Base-by-base conservation (phyloP, 2,888 invertebrate species). In the Cheilosia impressa region DNA sequence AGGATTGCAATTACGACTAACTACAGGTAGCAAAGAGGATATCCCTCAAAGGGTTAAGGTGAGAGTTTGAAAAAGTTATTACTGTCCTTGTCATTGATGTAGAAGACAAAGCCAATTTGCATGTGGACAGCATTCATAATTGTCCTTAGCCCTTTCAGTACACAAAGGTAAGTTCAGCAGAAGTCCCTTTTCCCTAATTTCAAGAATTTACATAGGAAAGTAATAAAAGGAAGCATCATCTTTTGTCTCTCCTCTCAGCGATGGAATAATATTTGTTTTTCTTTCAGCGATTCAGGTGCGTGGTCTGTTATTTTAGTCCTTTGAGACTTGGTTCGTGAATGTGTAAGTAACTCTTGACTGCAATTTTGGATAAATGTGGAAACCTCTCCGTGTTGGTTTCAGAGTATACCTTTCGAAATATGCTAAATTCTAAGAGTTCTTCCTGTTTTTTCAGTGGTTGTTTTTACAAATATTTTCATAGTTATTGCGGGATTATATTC, bases 61-160 rank as follows among this genome's bases (percentile, higher is more conserved):
- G 34, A 58, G 45, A 69, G 58, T 38, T 34, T 57, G 22, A 50
- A 62, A 60, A 62, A 72, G 77, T 83, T 78, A 78, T 73, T 77
- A 68, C 66, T 68, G 34, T 76, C 68, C 57, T 78, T 78, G 83
- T 78, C 78, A 83, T 68, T 78, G 68, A 57, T n/a, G 22, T 17
- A 47, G 22, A 27, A 53, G 52, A 83, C 73, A 78, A 83, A 78
- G 52, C 68, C 73, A 83, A 83, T 83, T 83, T 83, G 83, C 83
- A 73, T 73, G 57, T 63, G 63, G 62, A 73, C 66, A 47, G 55
- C 62, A 77, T 77, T 65, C 62, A 66, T 68, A 73, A 71, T 68
- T 58, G 17, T 55, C 38, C 38, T 9, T 27, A 60, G 60, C 50
- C 72, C 50, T 72, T 78, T 58, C 38, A 22, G 24, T 53, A 10